A percentile compares a stretch with the other conserved stretches of the same genome.
phyloP scores from a whole-genome alignment of 2,888 invertebrate species.

The Bedellia somnulentella region DNA sequence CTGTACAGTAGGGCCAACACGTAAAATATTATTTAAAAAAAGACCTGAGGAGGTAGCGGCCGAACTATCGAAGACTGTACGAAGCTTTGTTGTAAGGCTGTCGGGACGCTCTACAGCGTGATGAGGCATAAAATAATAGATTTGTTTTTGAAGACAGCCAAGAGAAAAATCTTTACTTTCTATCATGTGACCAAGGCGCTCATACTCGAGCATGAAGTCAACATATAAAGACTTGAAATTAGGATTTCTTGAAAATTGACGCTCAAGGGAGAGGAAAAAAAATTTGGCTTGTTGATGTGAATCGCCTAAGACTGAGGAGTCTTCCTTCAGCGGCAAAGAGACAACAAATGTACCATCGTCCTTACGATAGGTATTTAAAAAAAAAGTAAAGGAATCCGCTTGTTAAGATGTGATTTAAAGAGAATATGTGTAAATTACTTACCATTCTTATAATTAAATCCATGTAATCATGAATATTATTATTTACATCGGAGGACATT shows the following conservation, averaged over 20 bases:
- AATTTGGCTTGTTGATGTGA: slow-evolving; percentile 1
- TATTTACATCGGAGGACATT: no score
- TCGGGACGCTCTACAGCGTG: slow-evolving; percentile 13
- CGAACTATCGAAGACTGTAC: slow-evolving; percentile 15
- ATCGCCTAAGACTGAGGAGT: slow-evolving; percentile 2
- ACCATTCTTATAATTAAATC: no score
- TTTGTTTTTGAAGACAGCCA: slow-evolving; percentile 4
- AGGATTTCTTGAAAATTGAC: neutral
- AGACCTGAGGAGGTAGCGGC: slow-evolving; percentile 10
- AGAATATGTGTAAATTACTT: no score
- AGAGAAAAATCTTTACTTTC: slow-evolving; percentile 2
- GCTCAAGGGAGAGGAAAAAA: slow-evolving; percentile 3
- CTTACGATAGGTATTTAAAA: neutral
- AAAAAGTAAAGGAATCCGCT: no score
- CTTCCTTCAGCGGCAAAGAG: slow-evolving; percentile 3
- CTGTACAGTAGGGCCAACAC: slow-evolving; percentile 12
- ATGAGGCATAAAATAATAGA: slow-evolving; percentile 11
- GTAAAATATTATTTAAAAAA: slow-evolving; percentile 11
- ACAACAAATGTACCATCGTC: slow-evolving; percentile 1
- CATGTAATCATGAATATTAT: no score
- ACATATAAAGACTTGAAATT: neutral
- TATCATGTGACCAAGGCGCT: slow-evolving; percentile 2
- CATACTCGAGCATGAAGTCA: slow-evolving; percentile 5
- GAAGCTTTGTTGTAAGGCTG: slow-evolving; percentile 13
- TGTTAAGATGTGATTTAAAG: no score